Conservation (phyloP, 2,113 vertebrate genomes). For the Heloderma charlesbogerti region DNA sequence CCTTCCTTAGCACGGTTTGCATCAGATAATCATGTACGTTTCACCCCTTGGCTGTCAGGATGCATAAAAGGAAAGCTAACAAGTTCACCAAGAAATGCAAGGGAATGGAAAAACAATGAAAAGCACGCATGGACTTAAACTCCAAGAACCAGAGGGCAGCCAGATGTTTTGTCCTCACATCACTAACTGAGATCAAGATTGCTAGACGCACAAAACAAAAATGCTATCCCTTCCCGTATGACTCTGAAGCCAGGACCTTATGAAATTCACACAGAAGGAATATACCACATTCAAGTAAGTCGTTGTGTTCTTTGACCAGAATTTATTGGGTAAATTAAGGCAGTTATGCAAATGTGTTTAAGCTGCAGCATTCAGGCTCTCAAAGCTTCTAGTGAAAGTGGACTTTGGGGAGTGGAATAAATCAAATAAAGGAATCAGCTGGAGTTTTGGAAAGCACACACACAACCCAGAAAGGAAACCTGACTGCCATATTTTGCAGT, state of each 20-base stretch:
- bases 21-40: neutral
- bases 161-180: neutral
- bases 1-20: neutral
- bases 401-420: neutral
- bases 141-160: neutral
- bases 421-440: neutral
- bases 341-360: conserved; percentile 1
- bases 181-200: neutral
- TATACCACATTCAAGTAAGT: neutral
- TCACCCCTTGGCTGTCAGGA: conserved; percentile 31
- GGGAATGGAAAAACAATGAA: conserved; percentile 8
- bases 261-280: neutral
- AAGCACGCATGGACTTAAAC: neutral
- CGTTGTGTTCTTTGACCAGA: neutral
- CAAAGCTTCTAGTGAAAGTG: neutral
- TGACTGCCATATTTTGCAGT: no score
- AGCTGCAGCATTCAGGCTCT: neutral
- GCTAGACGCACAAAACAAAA: neutral
- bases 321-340: neutral
- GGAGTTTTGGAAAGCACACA: neutral
- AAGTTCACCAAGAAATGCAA: conserved; percentile 16
- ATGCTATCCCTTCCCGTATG: neutral
- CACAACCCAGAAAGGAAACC: neutral
- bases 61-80: neutral
- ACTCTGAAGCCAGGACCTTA: neutral